Conservation (phyloP, 2,113 vertebrate genomes). For the Vombatus ursinus region DNA sequence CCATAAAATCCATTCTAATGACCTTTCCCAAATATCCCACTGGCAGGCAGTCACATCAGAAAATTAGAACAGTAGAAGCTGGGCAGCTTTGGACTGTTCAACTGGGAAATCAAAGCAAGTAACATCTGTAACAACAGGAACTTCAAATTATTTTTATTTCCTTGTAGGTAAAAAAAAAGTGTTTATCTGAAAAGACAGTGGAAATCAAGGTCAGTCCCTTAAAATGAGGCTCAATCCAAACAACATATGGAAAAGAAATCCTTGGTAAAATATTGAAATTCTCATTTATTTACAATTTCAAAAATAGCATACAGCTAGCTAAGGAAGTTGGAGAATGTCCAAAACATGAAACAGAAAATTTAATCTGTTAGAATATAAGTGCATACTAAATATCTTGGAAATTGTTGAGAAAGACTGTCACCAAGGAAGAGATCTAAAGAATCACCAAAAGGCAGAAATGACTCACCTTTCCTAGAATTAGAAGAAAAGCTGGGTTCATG, state of each 20-base stretch:
- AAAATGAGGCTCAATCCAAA: slow-evolving; percentile 37
- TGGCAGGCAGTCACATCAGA: not conserved
- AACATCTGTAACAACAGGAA: not conserved
- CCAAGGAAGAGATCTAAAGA: not conserved
- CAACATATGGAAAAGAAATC: not conserved
- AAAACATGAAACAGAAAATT: slow-evolving; percentile 30
- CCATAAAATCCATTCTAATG: not conserved
- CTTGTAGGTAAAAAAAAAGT: slow-evolving; percentile 5
- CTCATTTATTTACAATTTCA: not conserved
- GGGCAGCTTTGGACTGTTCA: not conserved
- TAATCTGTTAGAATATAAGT: slow-evolving; percentile 18
- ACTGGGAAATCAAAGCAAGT: not conserved
- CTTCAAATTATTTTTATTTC: not conserved
- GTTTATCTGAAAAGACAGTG: slow-evolving; percentile 32
- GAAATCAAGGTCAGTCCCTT: slow-evolving; percentile 33
- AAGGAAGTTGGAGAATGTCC: not conserved
- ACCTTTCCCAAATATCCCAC: not conserved
- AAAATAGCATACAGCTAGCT: not conserved
- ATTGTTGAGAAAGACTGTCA: not conserved
- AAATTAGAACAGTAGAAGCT: not conserved
- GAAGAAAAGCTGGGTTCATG: not conserved
- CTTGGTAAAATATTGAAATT: not conserved
- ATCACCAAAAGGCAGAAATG: slow-evolving; percentile 4
- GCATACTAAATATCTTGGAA: not conserved
- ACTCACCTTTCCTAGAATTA: slow-evolving; percentile 19